These are phyloP conservation scores for Lithobates pipiens DNA, from an alignment of 2,797 vertebrate species.

Conservation along the genomic window DNA sequence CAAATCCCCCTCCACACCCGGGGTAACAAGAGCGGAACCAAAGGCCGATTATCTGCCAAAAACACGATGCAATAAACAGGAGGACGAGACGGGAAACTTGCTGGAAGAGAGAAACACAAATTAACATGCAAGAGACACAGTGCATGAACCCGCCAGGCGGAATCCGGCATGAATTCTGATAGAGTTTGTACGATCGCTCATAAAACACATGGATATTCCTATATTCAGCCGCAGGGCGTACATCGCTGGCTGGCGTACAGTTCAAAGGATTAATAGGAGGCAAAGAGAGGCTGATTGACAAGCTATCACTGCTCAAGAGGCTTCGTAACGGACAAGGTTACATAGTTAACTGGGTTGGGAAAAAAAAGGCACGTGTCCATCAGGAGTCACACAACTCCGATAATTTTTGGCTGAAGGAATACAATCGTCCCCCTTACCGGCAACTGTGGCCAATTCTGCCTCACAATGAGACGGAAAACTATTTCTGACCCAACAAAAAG, in stretches of 20 bases:
- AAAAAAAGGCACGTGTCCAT: no score
- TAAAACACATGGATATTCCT: slow-evolving; percentile 16
- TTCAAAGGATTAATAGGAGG: slow-evolving; percentile 5
- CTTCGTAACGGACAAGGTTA: no score
- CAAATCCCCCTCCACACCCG: not conserved
- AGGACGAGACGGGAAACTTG: not conserved
- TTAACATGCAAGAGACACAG: slow-evolving; percentile 28
- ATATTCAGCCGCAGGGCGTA: slow-evolving; percentile 10
- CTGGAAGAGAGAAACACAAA: slow-evolving; percentile 36
- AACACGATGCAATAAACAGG: not conserved
- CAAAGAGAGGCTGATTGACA: slow-evolving; percentile 16
- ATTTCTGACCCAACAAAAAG: no score
- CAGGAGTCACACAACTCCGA: no score
- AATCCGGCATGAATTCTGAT: slow-evolving; percentile 1
- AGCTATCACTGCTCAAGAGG: not conserved
- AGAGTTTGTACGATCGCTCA: not conserved
- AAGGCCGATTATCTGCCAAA: slow-evolving; percentile 4
- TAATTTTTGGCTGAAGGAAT: no score
- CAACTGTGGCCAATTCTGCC: no score
- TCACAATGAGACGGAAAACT: no score
- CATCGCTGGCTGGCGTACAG: not conserved
- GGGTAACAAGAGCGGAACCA: not conserved
- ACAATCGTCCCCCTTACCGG: not conserved
- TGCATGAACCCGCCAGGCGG: slow-evolving; percentile 1
- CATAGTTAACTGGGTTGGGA: no score